Evolutionary conservation across 2,113 vertebrate species (phyloP).

Genomic region (Rafetus swinhoei): DNA sequence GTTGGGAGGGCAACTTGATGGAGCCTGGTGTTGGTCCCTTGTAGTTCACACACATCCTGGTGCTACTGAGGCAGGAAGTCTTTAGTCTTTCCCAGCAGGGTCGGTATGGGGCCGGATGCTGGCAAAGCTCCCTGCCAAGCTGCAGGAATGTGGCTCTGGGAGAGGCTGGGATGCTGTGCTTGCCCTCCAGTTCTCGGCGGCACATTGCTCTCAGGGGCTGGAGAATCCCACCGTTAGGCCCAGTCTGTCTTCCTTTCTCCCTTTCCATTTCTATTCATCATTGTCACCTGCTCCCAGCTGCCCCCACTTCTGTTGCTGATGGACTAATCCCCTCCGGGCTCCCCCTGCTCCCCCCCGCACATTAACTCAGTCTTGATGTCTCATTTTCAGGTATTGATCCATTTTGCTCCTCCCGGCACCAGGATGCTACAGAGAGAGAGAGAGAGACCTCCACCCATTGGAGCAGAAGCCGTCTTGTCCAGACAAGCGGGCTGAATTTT

Average conservation of each 20-base stretch:
- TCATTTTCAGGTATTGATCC: slow-evolving; percentile 72
- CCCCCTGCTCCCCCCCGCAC: slow-evolving; percentile 28
- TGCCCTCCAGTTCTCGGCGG: no score
- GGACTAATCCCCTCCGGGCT: neutral
- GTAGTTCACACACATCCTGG: neutral
- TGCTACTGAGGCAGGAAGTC: neutral
- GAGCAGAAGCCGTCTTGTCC: neutral
- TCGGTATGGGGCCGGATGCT: neutral
- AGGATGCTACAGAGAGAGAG: neutral
- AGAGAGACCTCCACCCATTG: neutral
- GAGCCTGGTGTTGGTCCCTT: neutral
- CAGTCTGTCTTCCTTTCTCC: neutral
- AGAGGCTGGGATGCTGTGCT: neutral
- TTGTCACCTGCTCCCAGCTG: neutral
- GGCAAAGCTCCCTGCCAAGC: neutral
- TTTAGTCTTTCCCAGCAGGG: neutral
- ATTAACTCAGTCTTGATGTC: slow-evolving; percentile 13
- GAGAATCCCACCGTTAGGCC: no score
- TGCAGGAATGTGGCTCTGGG: neutral
- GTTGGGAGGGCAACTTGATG: neutral
- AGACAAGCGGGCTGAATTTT: neutral
- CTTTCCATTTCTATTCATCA: neutral
- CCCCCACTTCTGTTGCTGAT: accelerated
- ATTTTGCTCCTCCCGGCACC: neutral
- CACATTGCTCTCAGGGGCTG: neutral